phyloP scores from a whole-genome alignment of 2,113 vertebrate genomes.

The Conger conger region DNA sequence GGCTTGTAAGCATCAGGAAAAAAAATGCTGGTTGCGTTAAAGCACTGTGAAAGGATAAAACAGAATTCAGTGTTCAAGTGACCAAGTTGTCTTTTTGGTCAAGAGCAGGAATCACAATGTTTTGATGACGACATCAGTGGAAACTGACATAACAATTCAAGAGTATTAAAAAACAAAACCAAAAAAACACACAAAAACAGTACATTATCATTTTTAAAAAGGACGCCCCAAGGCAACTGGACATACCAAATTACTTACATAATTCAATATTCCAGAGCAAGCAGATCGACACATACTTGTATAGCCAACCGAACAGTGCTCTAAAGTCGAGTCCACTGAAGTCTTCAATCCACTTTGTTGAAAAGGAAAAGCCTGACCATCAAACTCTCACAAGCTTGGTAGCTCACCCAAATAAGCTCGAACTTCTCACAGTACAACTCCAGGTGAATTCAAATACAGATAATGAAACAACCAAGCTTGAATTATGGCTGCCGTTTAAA shows the following conservation, averaged over 20 bases:
- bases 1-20: background rate
- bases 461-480: background rate
- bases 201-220: background rate
- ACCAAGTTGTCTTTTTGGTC: conserved; percentile 4
- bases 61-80: conserved; percentile 8
- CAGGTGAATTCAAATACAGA: background rate
- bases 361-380: background rate
- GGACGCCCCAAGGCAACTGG: background rate
- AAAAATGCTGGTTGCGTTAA: background rate
- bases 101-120: conserved; percentile 3
- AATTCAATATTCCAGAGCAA: background rate
- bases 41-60: background rate
- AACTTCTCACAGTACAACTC: background rate
- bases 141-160: background rate
- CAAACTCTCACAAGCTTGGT: background rate
- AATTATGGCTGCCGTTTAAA: background rate
- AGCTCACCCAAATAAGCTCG: background rate
- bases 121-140: background rate
- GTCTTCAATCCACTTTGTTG: background rate
- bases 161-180: background rate
- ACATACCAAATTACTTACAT: background rate
- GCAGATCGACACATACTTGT: background rate
- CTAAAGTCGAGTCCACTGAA: background rate
- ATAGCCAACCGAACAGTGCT: background rate
- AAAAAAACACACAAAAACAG: background rate